Conservation (phyloP, 2,888 invertebrate genomes). For the Digitonthophagus gazella region DNA sequence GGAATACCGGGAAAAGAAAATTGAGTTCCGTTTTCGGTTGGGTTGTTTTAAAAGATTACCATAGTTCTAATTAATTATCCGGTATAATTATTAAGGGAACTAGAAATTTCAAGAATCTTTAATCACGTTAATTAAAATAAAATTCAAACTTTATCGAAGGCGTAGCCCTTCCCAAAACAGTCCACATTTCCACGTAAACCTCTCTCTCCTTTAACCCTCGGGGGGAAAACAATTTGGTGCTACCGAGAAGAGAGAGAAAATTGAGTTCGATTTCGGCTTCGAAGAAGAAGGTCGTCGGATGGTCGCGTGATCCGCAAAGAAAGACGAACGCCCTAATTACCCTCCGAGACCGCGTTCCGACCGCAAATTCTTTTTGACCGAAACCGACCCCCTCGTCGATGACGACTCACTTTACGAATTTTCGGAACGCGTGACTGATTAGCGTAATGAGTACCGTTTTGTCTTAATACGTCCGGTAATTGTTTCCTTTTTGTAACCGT, state of each 20-base stretch:
- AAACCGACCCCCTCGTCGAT: neutral
- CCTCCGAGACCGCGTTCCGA: too few species aligned
- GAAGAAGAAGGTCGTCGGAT: neutral
- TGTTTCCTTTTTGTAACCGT: conserved; percentile 1
- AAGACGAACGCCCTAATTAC: neutral
- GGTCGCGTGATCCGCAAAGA: neutral
- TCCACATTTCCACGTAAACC: neutral
- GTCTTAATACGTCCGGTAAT: conserved; percentile 11
- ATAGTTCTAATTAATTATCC: too few species aligned
- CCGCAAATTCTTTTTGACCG: neutral
- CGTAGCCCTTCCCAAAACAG: too few species aligned
- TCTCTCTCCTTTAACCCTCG: neutral
- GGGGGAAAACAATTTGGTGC: neutral
- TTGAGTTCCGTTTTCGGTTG: too few species aligned
- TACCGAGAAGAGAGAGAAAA: neutral
- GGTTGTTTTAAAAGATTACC: too few species aligned
- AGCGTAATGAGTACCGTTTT: conserved; percentile 5
- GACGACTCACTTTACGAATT: neutral
- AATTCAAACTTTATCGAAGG: too few species aligned
- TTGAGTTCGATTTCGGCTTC: neutral
- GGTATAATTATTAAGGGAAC: too few species aligned
- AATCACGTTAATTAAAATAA: too few species aligned
- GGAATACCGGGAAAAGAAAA: too few species aligned
- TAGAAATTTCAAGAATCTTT: too few species aligned
- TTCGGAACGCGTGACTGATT: conserved; percentile 7